Evolutionary conservation across 2,888 invertebrate species (phyloP).

Genomic region (Mantis religiosa): DNA sequence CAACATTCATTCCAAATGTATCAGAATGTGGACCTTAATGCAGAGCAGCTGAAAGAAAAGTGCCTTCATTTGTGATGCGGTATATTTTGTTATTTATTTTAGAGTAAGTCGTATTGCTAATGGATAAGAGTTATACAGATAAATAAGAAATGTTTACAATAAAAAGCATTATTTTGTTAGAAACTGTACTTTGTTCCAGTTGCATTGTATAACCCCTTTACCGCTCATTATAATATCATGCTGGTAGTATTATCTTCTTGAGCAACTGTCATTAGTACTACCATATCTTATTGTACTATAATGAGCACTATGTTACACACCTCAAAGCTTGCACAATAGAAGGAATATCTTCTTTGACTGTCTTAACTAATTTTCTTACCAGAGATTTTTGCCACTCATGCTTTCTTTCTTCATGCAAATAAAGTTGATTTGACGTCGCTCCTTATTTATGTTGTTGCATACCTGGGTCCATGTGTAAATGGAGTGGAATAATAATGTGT

Average conservation of each 20-base stretch:
- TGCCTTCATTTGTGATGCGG: slow-evolving; percentile 31
- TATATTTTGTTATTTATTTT: slow-evolving; percentile 30
- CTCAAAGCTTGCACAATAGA: background rate
- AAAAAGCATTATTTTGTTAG: slow-evolving; percentile 14
- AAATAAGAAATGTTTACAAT: background rate
- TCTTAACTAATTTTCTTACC: background rate
- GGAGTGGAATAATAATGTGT: background rate
- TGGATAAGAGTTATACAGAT: slow-evolving; percentile 1
- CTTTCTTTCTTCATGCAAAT: background rate
- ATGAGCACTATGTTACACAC: background rate
- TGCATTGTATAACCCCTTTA: background rate
- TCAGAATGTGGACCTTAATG: slow-evolving; percentile 4
- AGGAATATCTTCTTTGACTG: slow-evolving; percentile 3
- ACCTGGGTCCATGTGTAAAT: background rate
- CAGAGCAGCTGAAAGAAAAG: slow-evolving; percentile 25
- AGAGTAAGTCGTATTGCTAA: slow-evolving; percentile 5
- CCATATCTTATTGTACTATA: background rate
- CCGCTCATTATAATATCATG: background rate
- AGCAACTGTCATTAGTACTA: slow-evolving; percentile 4
- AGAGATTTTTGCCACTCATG: background rate
- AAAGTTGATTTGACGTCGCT: background rate
- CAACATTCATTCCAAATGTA: slow-evolving; percentile 12
- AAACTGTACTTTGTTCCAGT: slow-evolving; percentile 12
- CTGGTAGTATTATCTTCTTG: slow-evolving; percentile 2
- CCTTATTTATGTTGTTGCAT: background rate